Base-by-base conservation (phyloP, 2,888 invertebrate species). In the Hedya salicella region DNA sequence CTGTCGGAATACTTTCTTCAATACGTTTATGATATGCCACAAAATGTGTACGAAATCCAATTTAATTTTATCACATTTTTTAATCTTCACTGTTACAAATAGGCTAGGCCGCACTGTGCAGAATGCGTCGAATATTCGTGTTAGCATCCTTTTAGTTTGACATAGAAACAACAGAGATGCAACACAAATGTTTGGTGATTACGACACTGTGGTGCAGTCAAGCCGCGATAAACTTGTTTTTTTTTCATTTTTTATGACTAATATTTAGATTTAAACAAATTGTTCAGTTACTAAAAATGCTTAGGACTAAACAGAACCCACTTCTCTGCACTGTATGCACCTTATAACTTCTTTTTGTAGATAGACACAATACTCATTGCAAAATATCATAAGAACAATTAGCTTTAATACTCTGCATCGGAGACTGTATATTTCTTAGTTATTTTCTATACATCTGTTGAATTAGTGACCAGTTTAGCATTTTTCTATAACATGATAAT, bases 371-470 rank as follows among this genome's bases (percentile, higher is more conserved):
- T 46, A 59, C 42, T 49, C 30, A 63, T 60, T 46, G 36, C 52
- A 53, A 46, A 56, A 60, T 65, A 65, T 53, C 59, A 65, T 66
- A 63, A 63, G 54, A 54, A 66, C 60, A 60, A 53, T 44, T 69
- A 68, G 69, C 69, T 71, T 69, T 70, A 69, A 60, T 64, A 62
- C 36, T 56, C 61, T 48, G 70, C 73, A 60, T 75, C 72, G 68
- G 77, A 78, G 78, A 81, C 78, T 81, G 79, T 77, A 76, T 71
- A 72, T 73, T 73, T 70, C 70, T 73, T 62, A 72, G 70, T 73
- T 71, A 71, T 69, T 74, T 70, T 72, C 71, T 77, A 74, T 75
- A 76, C 77, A 77, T 77, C 74, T 75, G 76, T 75, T 75, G 68
- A 70, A 74, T 71, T 72, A 71, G 61, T 53, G 62, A 70, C 68